Base-by-base conservation (phyloP, 2,113 vertebrate species). In the Gnathonemus echidnorhynchus region DNA sequence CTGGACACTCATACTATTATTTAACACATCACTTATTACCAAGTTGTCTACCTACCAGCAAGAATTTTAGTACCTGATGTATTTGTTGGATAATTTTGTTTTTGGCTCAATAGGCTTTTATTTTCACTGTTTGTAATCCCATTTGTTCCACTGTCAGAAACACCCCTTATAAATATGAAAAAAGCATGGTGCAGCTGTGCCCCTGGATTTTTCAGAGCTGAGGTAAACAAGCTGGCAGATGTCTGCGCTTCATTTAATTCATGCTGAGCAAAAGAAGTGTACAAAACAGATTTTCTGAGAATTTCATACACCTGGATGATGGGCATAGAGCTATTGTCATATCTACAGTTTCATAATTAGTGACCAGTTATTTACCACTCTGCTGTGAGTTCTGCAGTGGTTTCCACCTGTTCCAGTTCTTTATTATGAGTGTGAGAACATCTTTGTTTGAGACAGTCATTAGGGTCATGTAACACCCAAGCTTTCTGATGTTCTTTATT, bases 141-240 rank as follows among this genome's bases (percentile, higher is more conserved):
- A 48, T 49, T 86, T 80, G 74, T 80, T 80, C 83, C 83, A 86
- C 39, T 48, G 83, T 86, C 45, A 49, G 24, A 49, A 50, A 48
- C 19, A 49, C 24, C 45, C 45, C 10, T 86, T 86, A 48, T 86
- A 86, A 86, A 49, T 49, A 86, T 86, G 45, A 86, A 27, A 86
- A 42, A 80, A 80, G 35, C 74, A 80, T 3, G 5, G n/a, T 86
- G 48, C 39, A 45, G 39, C 83, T 45, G 83, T 24, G 46, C 39
- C 19, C 83, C 83, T 85, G 39, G 83, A 85, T 85, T 85, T 45
- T 85, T 85, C 46, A 48, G 83, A 48, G 24, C 83, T 48, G 24
- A 85, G 83, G 39, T 85, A 85, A 85, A 85, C 83, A 45, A 45
- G 83, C 45, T 48, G 84, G 84, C 19, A 49, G 45, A 86, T 86